Base-by-base conservation (phyloP, 64 coral and sea anemone genomes). In the Astreopora myriophthalma region DNA sequence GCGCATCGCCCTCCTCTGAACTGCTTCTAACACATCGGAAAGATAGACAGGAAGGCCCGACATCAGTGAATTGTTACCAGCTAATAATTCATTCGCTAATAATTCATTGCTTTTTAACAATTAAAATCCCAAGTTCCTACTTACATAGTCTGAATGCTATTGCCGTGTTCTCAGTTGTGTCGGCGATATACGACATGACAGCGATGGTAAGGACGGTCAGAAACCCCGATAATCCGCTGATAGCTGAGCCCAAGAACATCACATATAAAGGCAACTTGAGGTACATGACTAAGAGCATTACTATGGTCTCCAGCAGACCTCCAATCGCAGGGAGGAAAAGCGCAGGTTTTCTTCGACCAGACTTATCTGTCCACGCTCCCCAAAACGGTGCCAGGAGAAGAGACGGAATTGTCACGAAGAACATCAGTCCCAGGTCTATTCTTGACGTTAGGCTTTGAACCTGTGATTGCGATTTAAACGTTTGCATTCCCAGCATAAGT, bases 361-460 rank as follows among this genome's bases (percentile, higher is more conserved):
- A 42, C 61, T 86, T 85, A 10, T 92, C 90, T 9, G 90, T 58
- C 79, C 83, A 92, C 11, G 80, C 72, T 6, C 90, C 90, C 66
- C 60, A 75, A 84, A 92, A 92, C 5, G 71, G 70, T 29, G 71
- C 80, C 20, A 92, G 11, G 1, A 92, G 35, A 1, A 91, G 39
- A n/a, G 39, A 34, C 1, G 89, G 89, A 23, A 91, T 36, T 13
- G 46, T 16, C 40, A 22, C 20, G n/a, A 66, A 82, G 28, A 91
- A 37, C 19, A 33, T 57, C 12, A 82, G 78, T 3, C 34, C 92
- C 2, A 90, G 40, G 36, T 94, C 91, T 11, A 93, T 88, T 48
- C 83, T 52, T 5, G 95, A 63, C 10, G 92, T 80, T 29, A 75
- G 33, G 28, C 61, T 64, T 62, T 97, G 95, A 22, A 97, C 95